Evolutionary conservation across 2,888 invertebrate genomes (phyloP), one percentile per base, ranked within the genome.

Genomic region (Cacoxenus indagator): DNA sequence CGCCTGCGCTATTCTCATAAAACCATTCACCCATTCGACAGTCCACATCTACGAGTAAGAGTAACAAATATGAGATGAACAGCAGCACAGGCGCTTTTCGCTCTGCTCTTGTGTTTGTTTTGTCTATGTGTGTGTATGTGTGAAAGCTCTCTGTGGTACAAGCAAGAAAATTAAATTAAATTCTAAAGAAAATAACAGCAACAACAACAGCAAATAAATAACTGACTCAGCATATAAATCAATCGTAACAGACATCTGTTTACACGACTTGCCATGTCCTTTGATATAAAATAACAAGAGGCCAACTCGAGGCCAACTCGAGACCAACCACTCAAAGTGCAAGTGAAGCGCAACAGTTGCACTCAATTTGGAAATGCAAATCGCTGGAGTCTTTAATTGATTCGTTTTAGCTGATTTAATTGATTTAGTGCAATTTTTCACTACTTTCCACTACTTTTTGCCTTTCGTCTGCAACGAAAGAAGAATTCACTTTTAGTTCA

Each of bases 121-220:
- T 64, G 27, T 46, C 45, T 43, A 46, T 46, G 37, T 61, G 61
- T 61, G 29, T 61, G 59, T 31, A 26, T 45, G 27, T 24, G 24
- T 64, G 64, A 43, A 6, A 4, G 37, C 29, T 9, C 65, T 69
- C 61, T 65, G 22, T 61, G 61, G 67, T 61, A 61, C 57, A 67
- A 61, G 64, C 55, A 69, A 62, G 72, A 71, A 73, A 77, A 80
- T 80, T 82, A 76, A 82, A 82, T 80, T 80, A 78, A 81, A 75
- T 77, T 81, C 72, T 72, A 73, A 74, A 76, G 77, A 70, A 64
- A 64, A 75, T 69, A 77, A 77, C 22, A 67, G 46, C 48, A 51
- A 69, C 55, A 51, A 29, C 45, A 62, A 61, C 37, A 66, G 29
- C 8, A 66, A 62, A 27, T 45, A 46, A 64, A 24, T 22, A 2